Conservation (phyloP, 2,113 vertebrate genomes). For the Craseonycteris thonglongyai region DNA sequence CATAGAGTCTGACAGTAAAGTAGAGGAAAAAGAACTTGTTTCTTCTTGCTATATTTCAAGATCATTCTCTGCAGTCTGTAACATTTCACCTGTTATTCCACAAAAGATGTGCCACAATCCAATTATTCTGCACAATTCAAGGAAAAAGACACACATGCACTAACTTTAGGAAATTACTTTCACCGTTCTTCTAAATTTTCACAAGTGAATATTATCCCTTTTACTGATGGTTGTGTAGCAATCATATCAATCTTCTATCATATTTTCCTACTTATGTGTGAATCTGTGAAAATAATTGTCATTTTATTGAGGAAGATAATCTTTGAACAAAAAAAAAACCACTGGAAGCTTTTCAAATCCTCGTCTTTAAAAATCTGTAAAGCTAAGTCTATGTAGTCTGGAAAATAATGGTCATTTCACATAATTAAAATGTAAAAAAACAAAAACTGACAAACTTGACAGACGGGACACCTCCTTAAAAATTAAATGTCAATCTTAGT, state of each 20-base stretch:
- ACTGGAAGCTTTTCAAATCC: not conserved
- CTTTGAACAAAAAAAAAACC: slow-evolving; percentile 18
- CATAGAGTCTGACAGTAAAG: not conserved
- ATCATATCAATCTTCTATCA: not conserved
- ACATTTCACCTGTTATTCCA: not conserved
- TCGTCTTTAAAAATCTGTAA: not conserved
- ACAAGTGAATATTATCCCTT: not conserved
- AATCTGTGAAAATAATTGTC: not conserved
- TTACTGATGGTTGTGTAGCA: not conserved
- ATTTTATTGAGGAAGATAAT: slow-evolving; percentile 14
- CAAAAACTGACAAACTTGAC: not conserved
- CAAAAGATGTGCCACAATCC: not conserved
- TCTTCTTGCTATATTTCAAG: not conserved
- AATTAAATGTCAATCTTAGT: not conserved
- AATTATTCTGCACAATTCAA: not conserved
- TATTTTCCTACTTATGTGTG: not conserved
- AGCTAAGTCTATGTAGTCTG: not conserved
- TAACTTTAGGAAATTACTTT: not conserved
- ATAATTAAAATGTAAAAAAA: not conserved
- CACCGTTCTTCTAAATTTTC: not conserved
- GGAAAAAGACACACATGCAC: not conserved
- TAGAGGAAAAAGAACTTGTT: not conserved
- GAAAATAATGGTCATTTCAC: not conserved
- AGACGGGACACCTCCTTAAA: not conserved
- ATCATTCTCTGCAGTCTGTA: not conserved